phyloP scores from a whole-genome alignment of 2,888 invertebrate genomes.

The Asteroscopus sphinx region DNA sequence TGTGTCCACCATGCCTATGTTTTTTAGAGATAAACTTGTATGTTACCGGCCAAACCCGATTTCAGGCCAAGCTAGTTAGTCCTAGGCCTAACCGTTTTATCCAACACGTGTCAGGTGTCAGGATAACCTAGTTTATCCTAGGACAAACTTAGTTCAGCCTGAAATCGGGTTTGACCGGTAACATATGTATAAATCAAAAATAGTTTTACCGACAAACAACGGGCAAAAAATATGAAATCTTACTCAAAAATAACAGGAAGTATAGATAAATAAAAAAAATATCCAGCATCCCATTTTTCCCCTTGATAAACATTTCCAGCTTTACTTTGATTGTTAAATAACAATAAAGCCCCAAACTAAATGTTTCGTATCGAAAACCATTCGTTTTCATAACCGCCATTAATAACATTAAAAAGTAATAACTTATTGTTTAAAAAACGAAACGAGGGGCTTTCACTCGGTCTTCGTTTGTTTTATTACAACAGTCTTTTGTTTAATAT shows the following conservation, averaged over 20 bases:
- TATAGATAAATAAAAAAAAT: not conserved
- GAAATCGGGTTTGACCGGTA: too few species aligned
- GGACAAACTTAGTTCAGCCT: too few species aligned
- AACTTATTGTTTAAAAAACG: conserved; percentile 28
- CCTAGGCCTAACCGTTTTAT: too few species aligned
- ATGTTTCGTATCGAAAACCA: conserved; percentile 13
- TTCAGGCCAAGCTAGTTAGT: too few species aligned
- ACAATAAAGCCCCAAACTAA: conserved; percentile 33
- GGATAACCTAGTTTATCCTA: too few species aligned
- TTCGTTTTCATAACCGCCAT: conserved; percentile 16
- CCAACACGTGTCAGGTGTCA: too few species aligned
- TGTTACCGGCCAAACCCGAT: too few species aligned
- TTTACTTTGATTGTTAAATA: conserved; percentile 15
- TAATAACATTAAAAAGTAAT: conserved; percentile 25
- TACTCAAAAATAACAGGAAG: not conserved
- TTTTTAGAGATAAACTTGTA: too few species aligned
- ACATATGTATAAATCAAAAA: too few species aligned
- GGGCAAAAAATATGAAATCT: too few species aligned
- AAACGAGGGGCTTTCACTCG: conserved; percentile 15
- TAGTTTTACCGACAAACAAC: too few species aligned
- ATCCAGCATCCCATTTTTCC: conserved; percentile 5
- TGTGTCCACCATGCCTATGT: too few species aligned
- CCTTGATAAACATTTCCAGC: conserved; percentile 1
- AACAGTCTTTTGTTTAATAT: conserved; percentile 27
- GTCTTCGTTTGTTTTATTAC: conserved; percentile 26